Conservation (phyloP, 2,797 vertebrate species). For the Danionella dracula region DNA sequence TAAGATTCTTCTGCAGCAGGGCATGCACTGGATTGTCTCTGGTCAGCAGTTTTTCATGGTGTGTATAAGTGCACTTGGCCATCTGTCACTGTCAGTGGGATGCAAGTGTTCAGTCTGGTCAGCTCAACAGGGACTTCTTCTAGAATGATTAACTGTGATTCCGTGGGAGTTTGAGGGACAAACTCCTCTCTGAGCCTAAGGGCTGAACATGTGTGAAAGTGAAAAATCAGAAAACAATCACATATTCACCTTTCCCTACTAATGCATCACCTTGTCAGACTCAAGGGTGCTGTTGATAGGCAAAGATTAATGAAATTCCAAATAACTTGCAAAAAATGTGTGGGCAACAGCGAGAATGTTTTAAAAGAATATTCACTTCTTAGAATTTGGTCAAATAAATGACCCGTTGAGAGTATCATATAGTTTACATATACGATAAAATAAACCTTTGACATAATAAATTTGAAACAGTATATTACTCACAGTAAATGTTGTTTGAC, state of each 20-base stretch:
- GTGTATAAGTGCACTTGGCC: background rate
- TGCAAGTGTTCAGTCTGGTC: background rate
- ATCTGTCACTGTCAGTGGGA: slow-evolving; percentile 21
- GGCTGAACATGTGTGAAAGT: slow-evolving; percentile 14
- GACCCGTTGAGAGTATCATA: too few species aligned
- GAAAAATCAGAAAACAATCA: slow-evolving; percentile 14
- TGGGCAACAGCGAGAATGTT: background rate
- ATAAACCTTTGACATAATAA: too few species aligned
- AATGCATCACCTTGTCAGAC: background rate
- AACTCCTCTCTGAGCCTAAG: slow-evolving; percentile 1
- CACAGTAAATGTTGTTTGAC: too few species aligned
- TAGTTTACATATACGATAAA: too few species aligned
- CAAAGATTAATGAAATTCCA: background rate
- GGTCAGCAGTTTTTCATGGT: slow-evolving; percentile 12
- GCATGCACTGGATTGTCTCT: background rate
- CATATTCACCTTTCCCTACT: background rate
- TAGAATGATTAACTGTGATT: slow-evolving; percentile 1
- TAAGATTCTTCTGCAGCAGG: background rate
- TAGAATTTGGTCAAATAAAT: too few species aligned
- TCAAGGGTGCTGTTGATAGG: background rate
- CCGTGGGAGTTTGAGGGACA: background rate
- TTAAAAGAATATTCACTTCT: too few species aligned
- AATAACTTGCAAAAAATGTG: background rate
- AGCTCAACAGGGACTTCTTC: slow-evolving; percentile 16
- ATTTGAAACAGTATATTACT: too few species aligned